These are phyloP conservation scores for Sitta carolinensis DNA, from an alignment of 2,797 vertebrate species.

Conservation along the genomic window DNA sequence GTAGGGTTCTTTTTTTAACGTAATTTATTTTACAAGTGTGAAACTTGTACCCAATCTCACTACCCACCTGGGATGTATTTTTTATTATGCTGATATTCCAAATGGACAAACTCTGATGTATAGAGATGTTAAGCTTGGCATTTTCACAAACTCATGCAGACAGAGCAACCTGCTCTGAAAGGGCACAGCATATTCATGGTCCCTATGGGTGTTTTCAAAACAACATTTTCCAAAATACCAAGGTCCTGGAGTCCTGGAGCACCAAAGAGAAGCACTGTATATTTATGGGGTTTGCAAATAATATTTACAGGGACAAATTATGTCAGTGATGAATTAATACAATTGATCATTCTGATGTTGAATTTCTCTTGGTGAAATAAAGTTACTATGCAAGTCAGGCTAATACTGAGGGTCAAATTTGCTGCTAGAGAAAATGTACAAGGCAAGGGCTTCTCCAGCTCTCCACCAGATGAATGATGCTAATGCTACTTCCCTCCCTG, in stretches of 20 bases:
- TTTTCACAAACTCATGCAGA: background rate
- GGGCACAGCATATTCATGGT: background rate
- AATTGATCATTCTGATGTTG: background rate
- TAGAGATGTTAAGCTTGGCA: background rate
- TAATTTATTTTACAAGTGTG: background rate
- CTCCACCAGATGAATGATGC: background rate
- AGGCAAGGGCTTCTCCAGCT: background rate
- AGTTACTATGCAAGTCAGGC: background rate
- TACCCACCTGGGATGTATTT: background rate
- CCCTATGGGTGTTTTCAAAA: background rate
- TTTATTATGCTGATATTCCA: conserved; percentile 16
- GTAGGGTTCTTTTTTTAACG: background rate
- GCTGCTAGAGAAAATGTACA: background rate
- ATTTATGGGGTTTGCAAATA: background rate
- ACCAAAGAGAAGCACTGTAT: background rate
- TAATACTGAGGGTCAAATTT: background rate
- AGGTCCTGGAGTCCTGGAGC: background rate
- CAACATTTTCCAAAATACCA: background rate
- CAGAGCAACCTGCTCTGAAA: background rate
- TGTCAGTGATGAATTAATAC: background rate
- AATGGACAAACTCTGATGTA: conserved; percentile 13
- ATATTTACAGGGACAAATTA: background rate
- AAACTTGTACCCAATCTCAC: background rate
- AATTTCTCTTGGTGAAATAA: background rate
- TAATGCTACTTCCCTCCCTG: fast-evolving